Conservation (phyloP, 2,888 invertebrate genomes). For the Drosophila dives region DNA sequence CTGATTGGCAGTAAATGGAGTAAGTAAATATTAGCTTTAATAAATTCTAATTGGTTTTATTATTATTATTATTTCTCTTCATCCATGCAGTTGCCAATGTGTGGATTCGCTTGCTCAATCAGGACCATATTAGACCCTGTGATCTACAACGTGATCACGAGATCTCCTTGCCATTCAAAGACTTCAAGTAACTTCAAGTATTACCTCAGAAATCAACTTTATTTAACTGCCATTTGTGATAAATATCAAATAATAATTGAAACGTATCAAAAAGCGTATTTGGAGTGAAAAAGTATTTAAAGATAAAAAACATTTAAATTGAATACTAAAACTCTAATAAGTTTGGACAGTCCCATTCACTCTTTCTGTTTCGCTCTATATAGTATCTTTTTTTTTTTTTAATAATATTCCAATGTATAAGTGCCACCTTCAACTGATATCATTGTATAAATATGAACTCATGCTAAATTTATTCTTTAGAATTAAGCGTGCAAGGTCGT, state of each 20-base stretch:
- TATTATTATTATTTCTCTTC: neutral
- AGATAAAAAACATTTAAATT: neutral
- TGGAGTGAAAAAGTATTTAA: neutral
- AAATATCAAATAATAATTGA: constrained; percentile 12
- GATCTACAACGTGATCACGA: constrained; percentile 71
- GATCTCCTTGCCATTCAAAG: constrained; percentile 65
- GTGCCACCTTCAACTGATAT: neutral
- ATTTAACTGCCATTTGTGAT: constrained; percentile 41
- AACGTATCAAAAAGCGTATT: neutral
- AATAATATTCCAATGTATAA: neutral
- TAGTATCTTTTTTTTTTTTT: too few relatives aligned
- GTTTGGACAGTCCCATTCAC: neutral
- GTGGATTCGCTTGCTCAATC: constrained; percentile 93
- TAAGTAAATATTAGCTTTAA: constrained; percentile 32
- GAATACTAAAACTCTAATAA: neutral
- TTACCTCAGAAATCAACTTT: constrained; percentile 17
- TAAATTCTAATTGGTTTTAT: neutral
- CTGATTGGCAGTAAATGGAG: constrained; percentile 82
- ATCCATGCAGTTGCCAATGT: constrained; percentile 90
- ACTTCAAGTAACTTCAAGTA: constrained; percentile 48
- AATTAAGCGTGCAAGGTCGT: constrained; percentile 86
- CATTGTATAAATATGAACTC: neutral
- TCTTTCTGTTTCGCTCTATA: neutral
- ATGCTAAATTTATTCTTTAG: constrained; percentile 22
- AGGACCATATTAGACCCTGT: constrained; percentile 89